Evolutionary conservation across 2,888 invertebrate genomes (phyloP), one percentile per base, ranked within the genome.

Genomic region (Thymelicus acteon): DNA sequence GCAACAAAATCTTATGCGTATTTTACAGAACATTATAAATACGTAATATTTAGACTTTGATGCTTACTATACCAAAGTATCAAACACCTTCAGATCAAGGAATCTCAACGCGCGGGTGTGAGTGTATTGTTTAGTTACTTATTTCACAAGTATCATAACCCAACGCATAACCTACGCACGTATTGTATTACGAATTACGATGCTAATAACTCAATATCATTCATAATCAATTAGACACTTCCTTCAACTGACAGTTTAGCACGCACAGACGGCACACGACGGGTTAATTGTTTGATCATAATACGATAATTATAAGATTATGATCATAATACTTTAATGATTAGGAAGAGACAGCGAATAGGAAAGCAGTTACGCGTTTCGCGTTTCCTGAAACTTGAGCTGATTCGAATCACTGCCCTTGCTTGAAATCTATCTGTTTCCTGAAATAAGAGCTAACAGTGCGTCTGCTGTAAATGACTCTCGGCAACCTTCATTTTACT

Each of bases 281-380:
- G 39, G 47, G 58, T 39, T 58, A 58, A 66, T 66, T 31, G 40
- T 24, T 39, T 10, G 54, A 40, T 65, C 19, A 58, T 63, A 49
- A 49, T 63, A 37, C 49, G 67, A 19, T 67, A 67, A 67, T 67
- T 67, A 40, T n/a, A 47, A 24, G 62, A 63, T 69, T 62, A 63
- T 49, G 19, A 70, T 64, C 49, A 63, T 60, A 58, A 69, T 24
- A 48, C 58, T 24, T 10, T 70, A 70, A 64, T 58, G 58, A 58
- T 54, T 54, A 67, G 48, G 48, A 66, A 47, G 58, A 58, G 60
- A 48, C 48, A 60, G 67, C 37, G 24, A 61, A 66, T 66, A 66
- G 65, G 57, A 66, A 66, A 66, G 65, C 63, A 66, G 58, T 68
- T 68, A 68, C 68, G 67, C 67, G 37, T 52, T 12, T 6, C 62